Base-by-base conservation (phyloP, 2,888 invertebrate species). In the Cheilosia impressa region DNA sequence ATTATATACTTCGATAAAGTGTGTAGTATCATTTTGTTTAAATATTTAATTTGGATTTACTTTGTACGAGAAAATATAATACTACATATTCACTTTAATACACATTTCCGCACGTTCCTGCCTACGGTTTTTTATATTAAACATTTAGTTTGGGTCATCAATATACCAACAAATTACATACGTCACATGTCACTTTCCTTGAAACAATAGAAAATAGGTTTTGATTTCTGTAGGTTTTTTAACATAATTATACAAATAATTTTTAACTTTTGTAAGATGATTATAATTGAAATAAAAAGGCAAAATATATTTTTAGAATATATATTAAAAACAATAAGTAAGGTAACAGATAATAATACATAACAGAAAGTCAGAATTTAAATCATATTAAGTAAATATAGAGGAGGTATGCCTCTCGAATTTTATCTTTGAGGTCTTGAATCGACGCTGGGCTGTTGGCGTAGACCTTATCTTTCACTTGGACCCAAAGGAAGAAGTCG, bases 41-140 rank as follows among this genome's bases (percentile, higher is more conserved):
- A 24, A 58, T 38, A 38, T 57, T 57, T 57, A 4, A 17, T 57
- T 57, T 57, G 31, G 57, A 19, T 58, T 58, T 38, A 17, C 34
- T 38, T 31, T 58, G 58, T 58, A 38, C 34, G 38, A 58, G 57
- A 17, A 58, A 58, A 58, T 34, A 58, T 38, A 34, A 53, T 53
- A 24, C 31, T 58, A 58, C 58, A 58, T 34, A 41, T 38, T 15
- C 27, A 58, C 19, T 58, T 31, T 87, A 82, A 82, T 83, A 78
- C 87, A 87, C 88, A 88, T 90, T 91, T 91, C 91, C 92, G 92
- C 92, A 92, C 92, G 92, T 91, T 91, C 92, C 92, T 92, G 92
- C 92, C 92, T 91, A 91, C 90, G 91, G 89, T 92, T 91, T 91
- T 58, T 13, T 31, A 5, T 6, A 31, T 58, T 19, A 38, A 6